Conservation (phyloP, 2,113 vertebrate genomes). For the Daphoenositta chrysoptera region DNA sequence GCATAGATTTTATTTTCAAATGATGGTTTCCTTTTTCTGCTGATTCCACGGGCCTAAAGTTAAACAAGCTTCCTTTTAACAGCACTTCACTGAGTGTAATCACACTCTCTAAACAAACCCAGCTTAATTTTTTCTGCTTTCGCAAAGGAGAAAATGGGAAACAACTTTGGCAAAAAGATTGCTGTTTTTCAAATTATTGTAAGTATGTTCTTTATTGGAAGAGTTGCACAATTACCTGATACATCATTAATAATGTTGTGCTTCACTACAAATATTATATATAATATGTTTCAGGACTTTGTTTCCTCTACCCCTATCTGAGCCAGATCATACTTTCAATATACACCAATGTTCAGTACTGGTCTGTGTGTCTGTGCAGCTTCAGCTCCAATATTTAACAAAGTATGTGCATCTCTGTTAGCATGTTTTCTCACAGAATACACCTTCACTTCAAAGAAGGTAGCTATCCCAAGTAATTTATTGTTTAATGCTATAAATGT, state of each 20-base stretch:
- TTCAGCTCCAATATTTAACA: not conserved
- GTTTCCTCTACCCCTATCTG: not conserved
- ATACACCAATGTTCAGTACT: not conserved
- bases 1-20: not conserved
- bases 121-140: not conserved
- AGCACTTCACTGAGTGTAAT: not conserved
- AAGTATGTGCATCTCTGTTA: not conserved
- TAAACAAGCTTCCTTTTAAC: not conserved
- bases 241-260: not conserved
- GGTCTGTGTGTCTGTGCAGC: not conserved
- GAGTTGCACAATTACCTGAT: not conserved
- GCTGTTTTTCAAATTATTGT: not conserved
- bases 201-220: not conserved
- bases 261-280: not conserved
- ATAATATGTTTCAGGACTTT: not conserved
- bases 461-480: not conserved
- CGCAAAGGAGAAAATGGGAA: not conserved
- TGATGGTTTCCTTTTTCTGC: not conserved
- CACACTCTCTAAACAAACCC: not conserved
- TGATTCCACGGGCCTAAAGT: not conserved
- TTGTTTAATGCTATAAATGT: not conserved
- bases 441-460: not conserved
- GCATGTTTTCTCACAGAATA: not conserved
- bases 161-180: not conserved
- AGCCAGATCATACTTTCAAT: not conserved